These are phyloP conservation scores for Moxostoma hubbsi DNA, from an alignment of 2,797 vertebrate genomes.

Conservation along the genomic window DNA sequence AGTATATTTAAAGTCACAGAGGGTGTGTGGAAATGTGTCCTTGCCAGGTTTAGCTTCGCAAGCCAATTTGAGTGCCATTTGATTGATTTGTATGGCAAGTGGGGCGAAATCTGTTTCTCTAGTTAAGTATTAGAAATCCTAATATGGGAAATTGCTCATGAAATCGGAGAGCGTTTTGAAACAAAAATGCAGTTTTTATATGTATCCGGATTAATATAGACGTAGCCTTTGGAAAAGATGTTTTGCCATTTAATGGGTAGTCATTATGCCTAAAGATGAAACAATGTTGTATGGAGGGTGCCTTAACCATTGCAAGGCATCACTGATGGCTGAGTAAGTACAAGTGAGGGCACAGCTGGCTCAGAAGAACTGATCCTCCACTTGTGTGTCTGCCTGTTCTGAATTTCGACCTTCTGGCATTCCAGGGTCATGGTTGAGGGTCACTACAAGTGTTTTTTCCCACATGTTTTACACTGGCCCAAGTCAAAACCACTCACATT, in stretches of 20 bases:
- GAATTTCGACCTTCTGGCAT: conserved; percentile 58
- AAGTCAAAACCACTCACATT: conserved; percentile 66
- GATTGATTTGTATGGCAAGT: conserved; percentile 70
- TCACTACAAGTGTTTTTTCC: conserved; percentile 71
- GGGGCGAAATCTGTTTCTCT: conserved; percentile 68
- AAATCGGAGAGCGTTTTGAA: conserved; percentile 59
- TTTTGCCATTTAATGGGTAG: conserved; percentile 62
- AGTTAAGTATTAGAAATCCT: conserved; percentile 75
- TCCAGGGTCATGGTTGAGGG: conserved; percentile 65
- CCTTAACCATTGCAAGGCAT: conserved; percentile 44
- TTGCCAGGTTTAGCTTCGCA: conserved; percentile 38
- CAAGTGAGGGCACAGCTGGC: not conserved
- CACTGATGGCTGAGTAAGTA: conserved; percentile 19
- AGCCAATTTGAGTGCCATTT: conserved; percentile 56
- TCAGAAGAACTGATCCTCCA: conserved; percentile 31
- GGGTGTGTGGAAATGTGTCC: conserved; percentile 52
- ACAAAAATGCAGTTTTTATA: no score
- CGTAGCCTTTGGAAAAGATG: conserved; percentile 33
- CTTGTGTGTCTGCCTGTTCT: conserved; percentile 23
- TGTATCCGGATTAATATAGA: no score
- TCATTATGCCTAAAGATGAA: conserved; percentile 60
- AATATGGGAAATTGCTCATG: conserved; percentile 78
- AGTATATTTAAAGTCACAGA: conserved; percentile 29
- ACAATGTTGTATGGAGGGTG: conserved; percentile 61
- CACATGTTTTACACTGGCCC: conserved; percentile 65